A percentile compares a stretch with the other conserved stretches of the same genome.
phyloP scores from a whole-genome alignment of 1,140 invertebrate genomes.

The Cecropterus lyciades region DNA sequence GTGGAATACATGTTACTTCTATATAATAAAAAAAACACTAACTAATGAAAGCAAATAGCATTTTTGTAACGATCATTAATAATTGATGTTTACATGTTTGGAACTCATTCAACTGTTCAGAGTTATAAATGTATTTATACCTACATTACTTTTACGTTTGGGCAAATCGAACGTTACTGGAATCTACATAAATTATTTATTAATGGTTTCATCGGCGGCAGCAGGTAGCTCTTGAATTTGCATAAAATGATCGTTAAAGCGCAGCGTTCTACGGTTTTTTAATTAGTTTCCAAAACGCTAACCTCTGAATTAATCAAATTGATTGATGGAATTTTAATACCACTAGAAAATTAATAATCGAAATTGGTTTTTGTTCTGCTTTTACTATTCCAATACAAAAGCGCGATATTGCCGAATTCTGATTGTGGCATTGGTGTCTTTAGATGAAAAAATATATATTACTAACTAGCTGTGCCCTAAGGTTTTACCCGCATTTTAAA shows the following conservation, averaged over 20 bases:
- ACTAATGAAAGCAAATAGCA: too few relatives aligned
- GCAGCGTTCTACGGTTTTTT: slow-evolving; percentile 49
- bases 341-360: slow-evolving; percentile 10
- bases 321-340: slow-evolving; percentile 51
- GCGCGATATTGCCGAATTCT: too few relatives aligned
- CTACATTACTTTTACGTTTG: neutral
- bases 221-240: slow-evolving; percentile 54
- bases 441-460: too few relatives aligned
- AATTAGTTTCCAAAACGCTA: slow-evolving; percentile 59
- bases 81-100: too few relatives aligned
- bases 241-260: slow-evolving; percentile 65
- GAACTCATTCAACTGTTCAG: neutral
- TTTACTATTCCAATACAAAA: neutral
- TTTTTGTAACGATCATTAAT: too few relatives aligned
- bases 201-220: slow-evolving; percentile 48
- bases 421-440: too few relatives aligned
- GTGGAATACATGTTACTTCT: too few relatives aligned
- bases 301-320: slow-evolving; percentile 50
- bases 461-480: too few relatives aligned
- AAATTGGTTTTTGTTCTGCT: neutral
- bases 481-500: too few relatives aligned
- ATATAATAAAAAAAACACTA: too few relatives aligned
- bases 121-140: neutral
- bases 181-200: slow-evolving; percentile 45
- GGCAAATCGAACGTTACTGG: slow-evolving; percentile 2